These are phyloP conservation scores for Megaceryle torquata DNA, from an alignment of 2,113 vertebrate species.

Conservation along the genomic window DNA sequence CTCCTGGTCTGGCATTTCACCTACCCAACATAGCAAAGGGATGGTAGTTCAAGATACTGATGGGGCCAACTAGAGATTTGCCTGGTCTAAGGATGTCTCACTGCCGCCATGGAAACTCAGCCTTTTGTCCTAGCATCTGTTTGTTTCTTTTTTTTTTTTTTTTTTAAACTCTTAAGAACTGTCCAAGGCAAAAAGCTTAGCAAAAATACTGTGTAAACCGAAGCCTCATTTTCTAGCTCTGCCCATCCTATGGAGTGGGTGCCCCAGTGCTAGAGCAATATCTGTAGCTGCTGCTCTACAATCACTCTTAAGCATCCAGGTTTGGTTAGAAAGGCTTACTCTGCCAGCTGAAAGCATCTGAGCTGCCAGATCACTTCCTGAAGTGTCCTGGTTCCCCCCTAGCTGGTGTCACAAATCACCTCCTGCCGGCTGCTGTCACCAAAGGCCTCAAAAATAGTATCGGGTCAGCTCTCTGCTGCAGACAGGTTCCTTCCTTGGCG, in stretches of 20 bases:
- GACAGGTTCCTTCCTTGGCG: background rate
- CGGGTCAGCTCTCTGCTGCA: background rate
- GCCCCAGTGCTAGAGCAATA: conserved; percentile 28
- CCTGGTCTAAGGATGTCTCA: background rate
- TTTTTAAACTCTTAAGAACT: background rate
- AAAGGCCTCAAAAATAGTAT: background rate
- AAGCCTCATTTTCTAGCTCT: conserved; percentile 30
- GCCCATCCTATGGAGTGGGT: conserved; percentile 21
- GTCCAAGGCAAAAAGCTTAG: conserved; percentile 26
- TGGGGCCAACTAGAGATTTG: background rate
- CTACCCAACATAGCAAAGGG: background rate
- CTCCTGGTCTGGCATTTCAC: background rate
- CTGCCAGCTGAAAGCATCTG: background rate
- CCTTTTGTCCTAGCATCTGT: background rate
- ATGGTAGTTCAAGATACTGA: background rate
- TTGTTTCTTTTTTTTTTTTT: background rate
- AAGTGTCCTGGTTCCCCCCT: background rate
- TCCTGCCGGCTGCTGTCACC: background rate
- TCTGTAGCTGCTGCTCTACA: background rate
- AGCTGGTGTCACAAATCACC: background rate
- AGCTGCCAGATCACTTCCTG: background rate
- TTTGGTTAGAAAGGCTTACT: conserved; percentile 1
- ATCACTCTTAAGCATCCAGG: background rate
- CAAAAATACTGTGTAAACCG: background rate
- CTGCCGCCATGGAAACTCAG: background rate